Percentiles rank a stretch among this genome's conserved stretches.
phyloP scores from a whole-genome alignment of 2,888 invertebrate genomes.

The Bembecia ichneumoniformis region DNA sequence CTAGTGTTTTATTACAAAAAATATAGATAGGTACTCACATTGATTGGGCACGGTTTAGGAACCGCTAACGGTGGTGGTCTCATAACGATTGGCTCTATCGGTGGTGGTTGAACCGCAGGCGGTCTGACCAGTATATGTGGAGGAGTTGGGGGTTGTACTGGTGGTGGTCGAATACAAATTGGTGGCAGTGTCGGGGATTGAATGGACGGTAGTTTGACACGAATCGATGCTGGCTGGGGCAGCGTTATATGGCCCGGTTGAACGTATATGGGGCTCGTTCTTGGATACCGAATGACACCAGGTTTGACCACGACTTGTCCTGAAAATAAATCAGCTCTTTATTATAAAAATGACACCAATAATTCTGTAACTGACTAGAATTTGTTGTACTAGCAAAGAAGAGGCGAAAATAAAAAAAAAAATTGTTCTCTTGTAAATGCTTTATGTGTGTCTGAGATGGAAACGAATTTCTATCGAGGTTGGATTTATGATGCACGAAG shows the following conservation, averaged over 20 bases:
- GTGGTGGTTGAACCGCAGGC: slow-evolving; percentile 30
- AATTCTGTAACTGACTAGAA: not conserved
- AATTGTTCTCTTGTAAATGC: too few relatives aligned
- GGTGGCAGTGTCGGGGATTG: slow-evolving; percentile 29
- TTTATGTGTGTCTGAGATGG: too few relatives aligned
- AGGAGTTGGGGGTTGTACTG: slow-evolving; percentile 6
- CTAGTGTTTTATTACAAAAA: too few relatives aligned
- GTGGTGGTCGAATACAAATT: slow-evolving; percentile 6
- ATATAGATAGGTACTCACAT: slow-evolving; percentile 20
- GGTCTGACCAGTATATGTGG: slow-evolving; percentile 36
- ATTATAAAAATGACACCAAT: not conserved
- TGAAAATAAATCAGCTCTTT: slow-evolving; percentile 14
- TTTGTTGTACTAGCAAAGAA: not conserved
- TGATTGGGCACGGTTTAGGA: slow-evolving; percentile 31
- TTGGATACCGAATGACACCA: slow-evolving; percentile 35
- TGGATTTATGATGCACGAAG: too few relatives aligned
- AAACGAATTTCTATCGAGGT: too few relatives aligned
- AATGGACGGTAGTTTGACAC: slow-evolving; percentile 32
- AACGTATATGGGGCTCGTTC: slow-evolving; percentile 36
- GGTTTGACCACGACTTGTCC: slow-evolving; percentile 41
- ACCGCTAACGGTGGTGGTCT: slow-evolving; percentile 34
- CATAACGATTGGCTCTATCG: slow-evolving; percentile 34
- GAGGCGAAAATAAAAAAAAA: too few relatives aligned
- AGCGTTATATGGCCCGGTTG: slow-evolving; percentile 39
- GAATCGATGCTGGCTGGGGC: slow-evolving; percentile 31